phyloP scores from a whole-genome alignment of 2,888 invertebrate species.

The Gastracanthus pulcherrimus region DNA sequence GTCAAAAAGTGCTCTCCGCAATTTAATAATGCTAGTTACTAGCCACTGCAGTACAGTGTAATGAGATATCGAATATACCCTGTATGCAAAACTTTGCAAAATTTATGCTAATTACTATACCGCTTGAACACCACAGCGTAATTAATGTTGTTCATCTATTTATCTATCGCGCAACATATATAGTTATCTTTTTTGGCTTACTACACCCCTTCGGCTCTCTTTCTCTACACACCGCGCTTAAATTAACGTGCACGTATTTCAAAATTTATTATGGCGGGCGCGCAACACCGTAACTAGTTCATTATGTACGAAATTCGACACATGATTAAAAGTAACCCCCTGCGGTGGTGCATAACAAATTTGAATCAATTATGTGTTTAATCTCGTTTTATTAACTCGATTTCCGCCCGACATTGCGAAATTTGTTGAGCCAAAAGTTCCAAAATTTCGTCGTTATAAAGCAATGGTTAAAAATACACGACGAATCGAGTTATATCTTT shows the following conservation, averaged over 20 bases:
- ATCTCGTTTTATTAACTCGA: neutral
- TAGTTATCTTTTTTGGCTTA: neutral
- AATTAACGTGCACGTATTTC: constrained; percentile 20
- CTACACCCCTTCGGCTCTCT: neutral
- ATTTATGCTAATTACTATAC: constrained; percentile 37
- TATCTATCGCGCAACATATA: neutral
- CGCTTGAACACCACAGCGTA: neutral
- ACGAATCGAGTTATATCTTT: no score
- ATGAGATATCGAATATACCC: neutral
- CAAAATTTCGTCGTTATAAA: no score
- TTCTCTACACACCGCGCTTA: neutral
- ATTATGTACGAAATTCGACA: constrained; percentile 12
- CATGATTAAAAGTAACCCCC: neutral
- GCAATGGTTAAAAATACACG: no score
- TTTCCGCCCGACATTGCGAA: no score
- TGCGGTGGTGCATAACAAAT: neutral
- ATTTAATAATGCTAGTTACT: neutral
- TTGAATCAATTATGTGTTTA: constrained; percentile 33
- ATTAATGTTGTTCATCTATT: constrained; percentile 31
- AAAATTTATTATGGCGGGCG: constrained; percentile 13
- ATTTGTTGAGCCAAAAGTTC: no score
- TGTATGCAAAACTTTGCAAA: neutral
- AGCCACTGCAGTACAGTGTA: neutral
- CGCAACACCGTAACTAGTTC: constrained; percentile 5
- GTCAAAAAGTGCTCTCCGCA: no score